These are phyloP conservation scores for Penaeus japonicus DNA, from an alignment of 1,140 invertebrate genomes.

Conservation along the genomic window DNA sequence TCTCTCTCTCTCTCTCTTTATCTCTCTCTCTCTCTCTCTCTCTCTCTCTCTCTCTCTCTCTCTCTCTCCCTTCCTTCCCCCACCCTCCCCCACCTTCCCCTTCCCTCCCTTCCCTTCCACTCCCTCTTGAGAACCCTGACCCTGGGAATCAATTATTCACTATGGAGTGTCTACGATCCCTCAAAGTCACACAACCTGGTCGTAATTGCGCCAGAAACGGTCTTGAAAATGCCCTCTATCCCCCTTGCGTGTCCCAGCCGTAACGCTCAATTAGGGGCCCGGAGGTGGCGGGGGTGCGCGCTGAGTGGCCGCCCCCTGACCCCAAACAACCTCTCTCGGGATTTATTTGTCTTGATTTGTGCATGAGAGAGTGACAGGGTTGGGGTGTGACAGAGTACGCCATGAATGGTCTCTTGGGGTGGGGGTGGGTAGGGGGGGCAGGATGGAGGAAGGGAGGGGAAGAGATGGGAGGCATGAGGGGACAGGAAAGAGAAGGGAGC, in stretches of 20 bases:
- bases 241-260: not conserved
- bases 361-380: slow-evolving; percentile 1
- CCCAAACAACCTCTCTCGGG: not conserved
- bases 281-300: not conserved
- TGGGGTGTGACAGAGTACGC: not conserved
- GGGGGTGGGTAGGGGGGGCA: not conserved
- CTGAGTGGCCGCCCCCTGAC: not conserved
- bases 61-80: too few relatives aligned
- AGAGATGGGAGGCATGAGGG: too few relatives aligned
- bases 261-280: slow-evolving; percentile 35
- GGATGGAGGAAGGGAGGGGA: not conserved
- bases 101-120: too few relatives aligned
- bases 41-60: too few relatives aligned
- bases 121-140: not conserved
- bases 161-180: slow-evolving; percentile 44
- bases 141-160: slow-evolving; percentile 37
- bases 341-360: slow-evolving; percentile 41
- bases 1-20: too few relatives aligned
- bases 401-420: not conserved
- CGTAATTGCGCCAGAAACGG: slow-evolving; percentile 29
- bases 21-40: too few relatives aligned
- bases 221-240: slow-evolving; percentile 24
- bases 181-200: slow-evolving; percentile 37
- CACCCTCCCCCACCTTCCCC: too few relatives aligned
- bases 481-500: too few relatives aligned